These are phyloP conservation scores for Cecidostiba fungosa DNA, from an alignment of 2,888 invertebrate genomes.

Conservation along the genomic window DNA sequence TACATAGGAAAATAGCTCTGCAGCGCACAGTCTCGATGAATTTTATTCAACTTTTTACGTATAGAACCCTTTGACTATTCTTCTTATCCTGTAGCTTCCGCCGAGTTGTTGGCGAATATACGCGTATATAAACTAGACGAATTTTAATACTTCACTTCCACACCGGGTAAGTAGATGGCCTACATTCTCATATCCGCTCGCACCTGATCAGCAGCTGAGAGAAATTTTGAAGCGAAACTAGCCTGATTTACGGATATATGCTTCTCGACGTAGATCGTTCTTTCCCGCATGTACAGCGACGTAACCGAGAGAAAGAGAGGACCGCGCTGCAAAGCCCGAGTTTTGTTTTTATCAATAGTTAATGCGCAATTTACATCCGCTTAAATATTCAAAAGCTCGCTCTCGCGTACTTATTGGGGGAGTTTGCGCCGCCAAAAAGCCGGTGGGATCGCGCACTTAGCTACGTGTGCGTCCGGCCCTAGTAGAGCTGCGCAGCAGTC, in stretches of 20 bases:
- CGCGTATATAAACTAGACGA: background rate
- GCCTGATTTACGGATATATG: conserved; percentile 47
- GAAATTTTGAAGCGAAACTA: conserved; percentile 37
- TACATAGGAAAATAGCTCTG: background rate
- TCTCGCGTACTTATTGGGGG: conserved; percentile 50
- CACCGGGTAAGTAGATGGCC: too few relatives aligned
- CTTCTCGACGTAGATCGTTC: background rate
- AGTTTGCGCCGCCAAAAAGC: conserved; percentile 45
- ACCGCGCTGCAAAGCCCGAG: background rate
- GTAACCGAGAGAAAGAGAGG: conserved; percentile 3
- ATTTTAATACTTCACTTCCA: background rate
- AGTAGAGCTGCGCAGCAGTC: background rate
- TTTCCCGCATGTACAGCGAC: background rate
- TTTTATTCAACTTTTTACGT: conserved; percentile 7
- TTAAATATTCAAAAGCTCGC: conserved; percentile 74
- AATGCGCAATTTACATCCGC: conserved; percentile 75
- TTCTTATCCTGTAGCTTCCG: too few relatives aligned
- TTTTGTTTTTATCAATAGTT: conserved; percentile 76
- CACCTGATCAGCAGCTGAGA: too few relatives aligned
- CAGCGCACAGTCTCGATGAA: too few relatives aligned
- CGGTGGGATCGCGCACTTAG: conserved; percentile 3
- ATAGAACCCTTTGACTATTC: background rate
- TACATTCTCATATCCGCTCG: background rate
- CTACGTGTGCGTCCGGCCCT: background rate
- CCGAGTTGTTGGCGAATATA: background rate